Evolutionary conservation across 2,797 vertebrate species (phyloP).

Genomic region (Petrocephalus schoutedeni): DNA sequence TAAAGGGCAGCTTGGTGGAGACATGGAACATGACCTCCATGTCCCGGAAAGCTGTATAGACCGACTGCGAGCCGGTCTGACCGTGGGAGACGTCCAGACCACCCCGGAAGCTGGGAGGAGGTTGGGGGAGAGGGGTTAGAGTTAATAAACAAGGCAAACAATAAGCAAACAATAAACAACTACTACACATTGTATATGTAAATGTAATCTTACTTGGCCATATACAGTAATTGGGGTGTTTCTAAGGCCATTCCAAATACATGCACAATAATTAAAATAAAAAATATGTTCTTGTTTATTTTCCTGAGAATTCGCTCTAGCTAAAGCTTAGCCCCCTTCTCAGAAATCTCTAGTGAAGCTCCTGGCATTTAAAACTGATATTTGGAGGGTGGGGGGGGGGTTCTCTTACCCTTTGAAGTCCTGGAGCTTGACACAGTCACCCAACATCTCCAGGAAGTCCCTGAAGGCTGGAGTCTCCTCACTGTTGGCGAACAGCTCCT

Average conservation of each 20-base stretch:
- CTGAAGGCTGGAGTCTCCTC: conserved; percentile 87
- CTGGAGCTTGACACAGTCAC: conserved; percentile 84
- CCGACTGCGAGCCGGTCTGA: conserved; percentile 85
- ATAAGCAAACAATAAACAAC: neutral
- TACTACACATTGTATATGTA: neutral
- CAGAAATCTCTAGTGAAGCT: neutral
- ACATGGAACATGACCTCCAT: conserved; percentile 98
- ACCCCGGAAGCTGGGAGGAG: conserved; percentile 78
- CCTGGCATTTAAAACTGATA: neutral
- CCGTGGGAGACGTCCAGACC: conserved; percentile 92
- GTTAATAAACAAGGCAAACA: neutral
- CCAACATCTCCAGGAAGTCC: conserved; percentile 81
- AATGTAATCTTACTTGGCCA: neutral
- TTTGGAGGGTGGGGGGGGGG: neutral
- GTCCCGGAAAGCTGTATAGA: conserved; percentile 89
- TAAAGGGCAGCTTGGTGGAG: conserved; percentile 95
- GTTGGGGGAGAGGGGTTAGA: neutral
- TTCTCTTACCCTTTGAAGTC: conserved; percentile 85
- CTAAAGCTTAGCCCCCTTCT: too few relatives aligned
- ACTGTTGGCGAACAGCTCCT: conserved; percentile 88
- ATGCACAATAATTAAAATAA: neutral
- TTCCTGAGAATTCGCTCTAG: neutral
- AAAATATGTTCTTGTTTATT: neutral
- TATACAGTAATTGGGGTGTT: neutral
- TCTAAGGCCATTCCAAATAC: neutral